phyloP scores from a whole-genome alignment of 2,888 invertebrate genomes.

The Lasioglossum zephyrum region DNA sequence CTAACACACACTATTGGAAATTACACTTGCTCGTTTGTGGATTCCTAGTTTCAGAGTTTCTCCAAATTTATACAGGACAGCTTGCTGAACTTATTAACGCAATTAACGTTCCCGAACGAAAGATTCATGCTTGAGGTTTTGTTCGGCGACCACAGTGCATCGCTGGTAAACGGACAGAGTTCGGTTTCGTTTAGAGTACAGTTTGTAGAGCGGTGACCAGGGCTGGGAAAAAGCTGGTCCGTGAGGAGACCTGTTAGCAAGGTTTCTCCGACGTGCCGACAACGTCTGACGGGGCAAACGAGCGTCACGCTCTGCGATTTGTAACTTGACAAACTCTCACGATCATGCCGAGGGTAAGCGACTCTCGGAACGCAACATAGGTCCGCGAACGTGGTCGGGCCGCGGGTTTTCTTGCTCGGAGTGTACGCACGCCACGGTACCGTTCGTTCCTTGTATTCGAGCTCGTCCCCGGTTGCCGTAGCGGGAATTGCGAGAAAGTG shows the following conservation, averaged over 20 bases:
- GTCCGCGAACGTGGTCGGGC: slow-evolving; percentile 20
- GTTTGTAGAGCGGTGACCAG: neutral
- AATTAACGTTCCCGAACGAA: no score
- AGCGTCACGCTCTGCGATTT: slow-evolving; percentile 55
- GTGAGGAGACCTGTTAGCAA: slow-evolving; percentile 33
- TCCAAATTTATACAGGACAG: no score
- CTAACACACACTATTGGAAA: no score
- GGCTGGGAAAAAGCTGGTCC: neutral
- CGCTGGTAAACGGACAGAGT: neutral
- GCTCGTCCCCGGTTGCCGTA: slow-evolving; percentile 43
- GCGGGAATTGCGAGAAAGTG: slow-evolving; percentile 75
- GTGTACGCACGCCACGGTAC: slow-evolving; percentile 33
- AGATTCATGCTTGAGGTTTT: neutral
- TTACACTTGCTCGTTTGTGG: no score
- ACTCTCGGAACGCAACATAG: slow-evolving; percentile 30
- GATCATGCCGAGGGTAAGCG: slow-evolving; percentile 29
- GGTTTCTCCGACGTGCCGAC: slow-evolving; percentile 48
- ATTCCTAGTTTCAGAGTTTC: no score
- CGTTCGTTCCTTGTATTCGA: slow-evolving; percentile 50
- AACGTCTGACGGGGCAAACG: slow-evolving; percentile 36
- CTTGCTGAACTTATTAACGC: no score
- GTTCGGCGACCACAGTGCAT: neutral
- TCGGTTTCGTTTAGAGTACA: neutral
- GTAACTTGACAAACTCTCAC: slow-evolving; percentile 60
- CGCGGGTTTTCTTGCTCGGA: slow-evolving; percentile 34